Base-by-base conservation (phyloP, 2,888 invertebrate genomes). In the Frankliniella fusca region DNA sequence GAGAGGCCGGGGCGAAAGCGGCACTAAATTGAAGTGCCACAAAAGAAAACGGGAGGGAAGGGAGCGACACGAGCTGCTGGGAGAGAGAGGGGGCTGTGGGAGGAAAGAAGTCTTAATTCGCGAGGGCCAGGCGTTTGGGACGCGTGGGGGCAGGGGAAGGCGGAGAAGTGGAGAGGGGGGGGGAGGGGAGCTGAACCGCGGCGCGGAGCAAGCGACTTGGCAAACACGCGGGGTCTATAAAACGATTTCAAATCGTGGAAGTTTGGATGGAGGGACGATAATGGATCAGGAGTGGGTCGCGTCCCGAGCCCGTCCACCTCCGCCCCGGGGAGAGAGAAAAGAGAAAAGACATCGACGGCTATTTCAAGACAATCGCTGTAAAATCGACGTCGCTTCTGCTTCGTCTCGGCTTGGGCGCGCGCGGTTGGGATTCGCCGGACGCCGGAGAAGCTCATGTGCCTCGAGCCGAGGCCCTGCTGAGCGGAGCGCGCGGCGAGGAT, bases 11-110 rank as follows among this genome's bases (percentile, higher is more conserved):
- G 65, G n/a, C 70, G 23, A 38, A 27, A 23, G 70, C 27, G 23
- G 23, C 70, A 76, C 70, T 76, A 27, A 76, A 76, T 76, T 27
- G 70, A 76, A 76, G 70, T 76, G 70, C 70, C 70, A 76, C 70
- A 76, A 76, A 76, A 76, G 70, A 27, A 76, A 12, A 76, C 23
- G 70, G 70, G 27, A 23, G 70, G 70, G 23, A 11, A n/a, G 27
- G 8, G 12, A 27, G 61, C 61, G 61, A 38, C 61, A 61, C 61
- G 61, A 18, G 61, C 61, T n/a, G 15, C n/a, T n/a, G n/a, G 54
- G 54, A 54, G n/a, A 23, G 70, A 0, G 23, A 76, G 27, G 27
- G 23, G 70, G 38, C 38, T 38, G 38, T 38, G 38, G 27, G 70
- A 76, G 70, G 27, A 76, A 76, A 27, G n/a, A 76, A 76, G 70